Evolutionary conservation across 2,888 invertebrate species (phyloP).

Genomic region (Phoronis australis): DNA sequence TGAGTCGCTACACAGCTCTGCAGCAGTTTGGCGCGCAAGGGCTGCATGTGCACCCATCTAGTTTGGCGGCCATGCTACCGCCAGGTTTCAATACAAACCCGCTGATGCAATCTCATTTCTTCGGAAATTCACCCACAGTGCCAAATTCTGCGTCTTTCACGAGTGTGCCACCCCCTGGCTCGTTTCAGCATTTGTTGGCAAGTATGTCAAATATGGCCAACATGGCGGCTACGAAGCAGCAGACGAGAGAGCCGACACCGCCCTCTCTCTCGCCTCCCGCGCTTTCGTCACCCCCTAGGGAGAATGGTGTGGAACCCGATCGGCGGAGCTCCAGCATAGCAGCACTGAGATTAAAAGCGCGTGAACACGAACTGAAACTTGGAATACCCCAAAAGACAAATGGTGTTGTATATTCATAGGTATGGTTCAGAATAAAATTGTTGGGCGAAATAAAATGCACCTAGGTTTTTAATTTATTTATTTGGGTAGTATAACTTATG

Average conservation of each 20-base stretch:
- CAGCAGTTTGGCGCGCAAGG: background rate
- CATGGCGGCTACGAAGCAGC: background rate
- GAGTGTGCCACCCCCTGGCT: slow-evolving; percentile 25
- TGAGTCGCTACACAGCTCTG: no score
- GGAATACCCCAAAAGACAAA: background rate
- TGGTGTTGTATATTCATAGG: no score
- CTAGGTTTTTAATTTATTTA: no score
- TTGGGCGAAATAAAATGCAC: no score
- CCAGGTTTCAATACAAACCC: background rate
- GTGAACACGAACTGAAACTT: slow-evolving; percentile 31
- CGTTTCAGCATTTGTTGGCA: slow-evolving; percentile 40
- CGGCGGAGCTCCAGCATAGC: slow-evolving; percentile 30
- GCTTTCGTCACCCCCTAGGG: slow-evolving; percentile 9
- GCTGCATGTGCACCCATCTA: background rate
- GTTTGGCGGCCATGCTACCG: background rate
- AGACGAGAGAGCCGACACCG: slow-evolving; percentile 3
- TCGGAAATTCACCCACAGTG: background rate
- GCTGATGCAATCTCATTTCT: background rate
- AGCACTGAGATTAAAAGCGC: slow-evolving; percentile 29
- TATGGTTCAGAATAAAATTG: no score
- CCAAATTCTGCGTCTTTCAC: background rate
- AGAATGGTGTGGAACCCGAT: slow-evolving; percentile 14
- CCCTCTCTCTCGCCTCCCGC: background rate
- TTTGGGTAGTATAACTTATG: no score
- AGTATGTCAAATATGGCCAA: slow-evolving; percentile 32